phyloP scores from a whole-genome alignment of 1,140 invertebrate genomes.

The Sarcophaga peregrina region DNA sequence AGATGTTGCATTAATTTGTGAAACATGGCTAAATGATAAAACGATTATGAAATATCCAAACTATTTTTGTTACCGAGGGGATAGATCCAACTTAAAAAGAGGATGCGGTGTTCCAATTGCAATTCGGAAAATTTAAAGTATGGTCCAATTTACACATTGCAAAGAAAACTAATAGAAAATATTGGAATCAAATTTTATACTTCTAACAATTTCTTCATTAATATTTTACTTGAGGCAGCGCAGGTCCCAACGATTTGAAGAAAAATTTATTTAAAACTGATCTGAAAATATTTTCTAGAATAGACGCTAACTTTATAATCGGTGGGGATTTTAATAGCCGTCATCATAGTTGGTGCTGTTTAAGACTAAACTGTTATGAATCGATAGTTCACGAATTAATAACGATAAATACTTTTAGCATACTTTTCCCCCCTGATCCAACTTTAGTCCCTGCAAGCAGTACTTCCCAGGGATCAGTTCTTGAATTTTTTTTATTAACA shows the following conservation, averaged over 20 bases:
- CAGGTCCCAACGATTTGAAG: neutral
- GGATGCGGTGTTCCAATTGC: no score
- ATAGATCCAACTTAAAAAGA: no score
- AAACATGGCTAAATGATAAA: no score
- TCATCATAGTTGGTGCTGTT: neutral
- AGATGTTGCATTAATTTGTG: no score
- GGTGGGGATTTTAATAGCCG: no score
- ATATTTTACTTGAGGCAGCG: neutral
- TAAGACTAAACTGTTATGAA: neutral
- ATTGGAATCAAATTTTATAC: neutral
- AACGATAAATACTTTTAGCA: neutral
- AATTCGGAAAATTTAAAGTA: neutral
- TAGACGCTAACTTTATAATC: neutral
- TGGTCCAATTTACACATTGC: neutral
- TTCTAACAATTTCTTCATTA: neutral
- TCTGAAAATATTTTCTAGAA: neutral
- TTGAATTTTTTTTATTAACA: constrained; percentile 8
- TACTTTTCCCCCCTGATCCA: neutral
- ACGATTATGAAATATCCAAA: no score
- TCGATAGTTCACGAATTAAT: neutral
- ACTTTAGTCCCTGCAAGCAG: neutral
- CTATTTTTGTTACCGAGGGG: no score
- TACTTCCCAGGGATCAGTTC: neutral
- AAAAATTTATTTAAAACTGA: neutral
- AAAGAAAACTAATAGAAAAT: neutral